A percentile compares a stretch with the other conserved stretches of the same genome.
These are phyloP conservation scores for Taphrorychus bicolor DNA, from an alignment of 2,888 invertebrate genomes.

Conservation along the genomic window DNA sequence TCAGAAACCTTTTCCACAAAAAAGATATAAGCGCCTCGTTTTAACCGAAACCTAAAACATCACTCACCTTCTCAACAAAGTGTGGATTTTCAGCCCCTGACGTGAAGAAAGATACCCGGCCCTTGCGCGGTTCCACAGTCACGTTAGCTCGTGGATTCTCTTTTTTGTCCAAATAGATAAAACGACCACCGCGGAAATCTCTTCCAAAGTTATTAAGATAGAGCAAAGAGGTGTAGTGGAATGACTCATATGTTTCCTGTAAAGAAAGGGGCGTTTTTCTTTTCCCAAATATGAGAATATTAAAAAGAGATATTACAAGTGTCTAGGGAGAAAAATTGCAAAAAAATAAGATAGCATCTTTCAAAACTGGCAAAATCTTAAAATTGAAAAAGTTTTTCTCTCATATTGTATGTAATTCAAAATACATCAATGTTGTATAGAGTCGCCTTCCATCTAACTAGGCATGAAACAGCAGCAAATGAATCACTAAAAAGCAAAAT, in stretches of 20 bases:
- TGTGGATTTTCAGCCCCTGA: slow-evolving; percentile 88
- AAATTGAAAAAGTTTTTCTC: too few relatives aligned
- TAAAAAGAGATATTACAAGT: too few relatives aligned
- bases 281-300: too few relatives aligned
- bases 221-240: slow-evolving; percentile 85
- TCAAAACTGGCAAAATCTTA: too few relatives aligned
- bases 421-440: too few relatives aligned
- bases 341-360: too few relatives aligned
- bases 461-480: too few relatives aligned
- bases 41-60: slow-evolving; percentile 64
- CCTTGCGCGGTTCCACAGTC: slow-evolving; percentile 78
- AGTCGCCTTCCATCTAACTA: too few relatives aligned
- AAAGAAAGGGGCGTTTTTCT: too few relatives aligned
- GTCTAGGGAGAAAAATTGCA: too few relatives aligned
- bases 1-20: slow-evolving; percentile 54
- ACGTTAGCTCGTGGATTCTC: slow-evolving; percentile 70
- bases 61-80: slow-evolving; percentile 76
- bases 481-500: too few relatives aligned
- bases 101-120: slow-evolving; percentile 83
- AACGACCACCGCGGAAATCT: slow-evolving; percentile 85
- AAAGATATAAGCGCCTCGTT: slow-evolving; percentile 63
- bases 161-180: slow-evolving; percentile 77
- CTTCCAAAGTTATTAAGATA: slow-evolving; percentile 77
- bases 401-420: too few relatives aligned
- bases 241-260: slow-evolving; percentile 84